Evolutionary conservation across 2,888 invertebrate genomes (phyloP).

Genomic region (Timandra comae): DNA sequence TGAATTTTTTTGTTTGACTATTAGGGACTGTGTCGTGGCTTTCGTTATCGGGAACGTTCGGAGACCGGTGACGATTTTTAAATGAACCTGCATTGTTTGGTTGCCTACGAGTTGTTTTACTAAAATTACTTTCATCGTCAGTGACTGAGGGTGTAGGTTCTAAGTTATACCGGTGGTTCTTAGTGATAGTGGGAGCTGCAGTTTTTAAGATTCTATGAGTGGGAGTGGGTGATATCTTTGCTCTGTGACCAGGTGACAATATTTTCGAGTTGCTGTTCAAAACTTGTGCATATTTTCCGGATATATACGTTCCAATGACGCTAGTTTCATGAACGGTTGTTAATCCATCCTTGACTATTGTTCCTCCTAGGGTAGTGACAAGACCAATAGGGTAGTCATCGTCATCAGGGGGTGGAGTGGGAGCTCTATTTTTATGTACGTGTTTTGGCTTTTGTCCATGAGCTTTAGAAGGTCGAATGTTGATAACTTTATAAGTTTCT

Average conservation of each 20-base stretch:
- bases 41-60: conserved; percentile 53
- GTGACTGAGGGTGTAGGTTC: conserved; percentile 80
- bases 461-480: conserved; percentile 82
- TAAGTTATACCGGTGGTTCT: conserved; percentile 75
- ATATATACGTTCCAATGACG: conserved; percentile 92
- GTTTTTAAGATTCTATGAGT: conserved; percentile 85
- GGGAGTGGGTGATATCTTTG: conserved; percentile 81
- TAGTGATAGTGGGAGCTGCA: conserved; percentile 79
- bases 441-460: conserved; percentile 65
- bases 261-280: conserved; percentile 88
- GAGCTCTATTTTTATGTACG: conserved; percentile 56
- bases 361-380: conserved; percentile 90
- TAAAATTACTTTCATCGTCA: conserved; percentile 79
- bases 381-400: conserved; percentile 85
- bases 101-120: conserved; percentile 74
- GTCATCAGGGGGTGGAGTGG: conserved; percentile 68
- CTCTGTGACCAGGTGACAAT: conserved; percentile 69
- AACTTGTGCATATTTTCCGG: conserved; percentile 92
- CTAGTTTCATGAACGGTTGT: conserved; percentile 92
- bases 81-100: conserved; percentile 64
- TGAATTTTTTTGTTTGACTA: conserved; percentile 61
- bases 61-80: conserved; percentile 75
- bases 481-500: conserved; percentile 90
- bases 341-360: conserved; percentile 86
- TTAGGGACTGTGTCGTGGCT: conserved; percentile 48